Evolutionary conservation across 2,888 invertebrate genomes (phyloP).

Genomic region (Lasioglossum zephyrum): DNA sequence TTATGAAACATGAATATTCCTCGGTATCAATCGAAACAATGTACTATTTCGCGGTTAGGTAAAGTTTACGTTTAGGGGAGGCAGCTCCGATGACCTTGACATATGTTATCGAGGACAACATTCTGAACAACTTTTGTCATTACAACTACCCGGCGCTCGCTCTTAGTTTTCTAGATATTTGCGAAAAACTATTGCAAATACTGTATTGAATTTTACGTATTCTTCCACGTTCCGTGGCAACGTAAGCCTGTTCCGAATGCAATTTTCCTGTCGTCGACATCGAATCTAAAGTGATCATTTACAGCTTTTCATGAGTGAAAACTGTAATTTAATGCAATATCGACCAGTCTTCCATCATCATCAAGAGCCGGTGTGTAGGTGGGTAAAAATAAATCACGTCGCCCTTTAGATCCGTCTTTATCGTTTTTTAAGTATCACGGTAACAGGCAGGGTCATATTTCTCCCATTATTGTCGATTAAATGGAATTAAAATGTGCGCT

Average conservation of each 20-base stretch:
- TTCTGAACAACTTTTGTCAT: too few species aligned
- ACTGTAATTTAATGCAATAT: not conserved
- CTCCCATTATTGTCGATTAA: not conserved
- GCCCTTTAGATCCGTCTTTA: not conserved
- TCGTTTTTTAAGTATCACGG: slow-evolving; percentile 11
- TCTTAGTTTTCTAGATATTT: too few species aligned
- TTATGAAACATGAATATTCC: not conserved
- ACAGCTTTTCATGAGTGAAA: not conserved
- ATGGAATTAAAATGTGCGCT: not conserved
- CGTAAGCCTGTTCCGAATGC: too few species aligned
- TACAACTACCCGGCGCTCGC: too few species aligned
- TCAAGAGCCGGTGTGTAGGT: not conserved
- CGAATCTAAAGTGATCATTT: not conserved
- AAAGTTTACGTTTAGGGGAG: too few species aligned
- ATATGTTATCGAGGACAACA: too few species aligned
- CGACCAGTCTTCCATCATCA: not conserved
- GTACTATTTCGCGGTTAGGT: not conserved
- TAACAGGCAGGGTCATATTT: not conserved
- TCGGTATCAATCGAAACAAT: not conserved
- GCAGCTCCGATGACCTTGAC: too few species aligned
- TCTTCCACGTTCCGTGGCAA: too few species aligned
- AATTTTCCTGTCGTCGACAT: not conserved
- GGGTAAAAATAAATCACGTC: not conserved
- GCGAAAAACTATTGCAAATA: too few species aligned
- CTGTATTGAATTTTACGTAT: too few species aligned